Base-by-base conservation (phyloP, 1,140 invertebrate genomes). In the Rhagoletis pomonella region DNA sequence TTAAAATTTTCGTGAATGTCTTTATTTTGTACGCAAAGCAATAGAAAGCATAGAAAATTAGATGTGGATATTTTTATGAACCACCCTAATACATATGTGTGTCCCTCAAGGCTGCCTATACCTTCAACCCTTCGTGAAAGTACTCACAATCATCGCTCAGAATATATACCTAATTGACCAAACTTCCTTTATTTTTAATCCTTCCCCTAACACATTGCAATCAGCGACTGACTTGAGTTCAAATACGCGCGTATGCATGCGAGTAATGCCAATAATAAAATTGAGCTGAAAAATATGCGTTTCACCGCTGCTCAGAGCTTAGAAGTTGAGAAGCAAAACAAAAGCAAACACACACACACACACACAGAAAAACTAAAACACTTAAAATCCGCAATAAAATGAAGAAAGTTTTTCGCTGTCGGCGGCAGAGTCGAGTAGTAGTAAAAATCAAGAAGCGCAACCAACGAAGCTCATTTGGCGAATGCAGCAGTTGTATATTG, bases 391-490 rank as follows among this genome's bases (percentile, higher is more conserved):
- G 14, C 10, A 73, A 44, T 44, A 47, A 73, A 73, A 73, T 73
- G 39, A 73, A 73, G 67, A 73, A 73, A 73, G 39, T 73, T 73
- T 73, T 42, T 3, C 50, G 50, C 42, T n/a, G 67, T 4, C 42
- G 7, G 4, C 42, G 42, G 4, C 12, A 14, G 50, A 55, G 50
- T 55, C 50, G 50, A 55, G 50, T 55, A 55, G 29, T 29, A 4
- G 65, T 29, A 69, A 69, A 69, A 69, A 69, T 69, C 65, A 69
- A 62, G 39, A 3, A 69, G 39, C 0, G 7, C 39, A 55, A 55
- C 5, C 42, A 12, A 12, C 19, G 29, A 29, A 29, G 29, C 29
- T 29, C 29, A 69, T 69, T 69, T 44, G 65, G 19, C 42, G 39
- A 6, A 73, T 73, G 67, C 67, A 0, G 42, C 42, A 47, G 39